Conservation (phyloP, 2,888 invertebrate genomes). For the Caenorhabditis becei region DNA sequence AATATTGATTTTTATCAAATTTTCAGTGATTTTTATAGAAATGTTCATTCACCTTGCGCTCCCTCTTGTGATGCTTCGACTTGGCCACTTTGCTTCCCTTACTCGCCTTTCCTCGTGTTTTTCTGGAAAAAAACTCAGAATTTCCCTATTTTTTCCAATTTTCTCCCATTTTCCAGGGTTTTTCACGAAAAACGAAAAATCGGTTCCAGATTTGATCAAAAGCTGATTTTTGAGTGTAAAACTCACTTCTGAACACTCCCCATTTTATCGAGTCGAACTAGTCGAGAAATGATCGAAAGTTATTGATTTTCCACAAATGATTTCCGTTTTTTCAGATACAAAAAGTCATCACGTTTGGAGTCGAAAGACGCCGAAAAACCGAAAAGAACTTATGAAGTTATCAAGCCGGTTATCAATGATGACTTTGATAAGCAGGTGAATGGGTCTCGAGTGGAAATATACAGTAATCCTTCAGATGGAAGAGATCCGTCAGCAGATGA, state of each 20-base stretch:
- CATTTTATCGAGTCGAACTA: not conserved
- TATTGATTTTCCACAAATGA: not conserved
- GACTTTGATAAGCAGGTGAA: constrained; percentile 80
- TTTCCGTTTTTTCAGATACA: constrained; percentile 66
- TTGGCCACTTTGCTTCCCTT: constrained; percentile 7
- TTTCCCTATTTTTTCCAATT: too few species aligned
- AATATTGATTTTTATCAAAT: too few species aligned
- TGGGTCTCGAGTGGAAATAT: too few species aligned
- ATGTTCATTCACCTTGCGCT: constrained; percentile 3
- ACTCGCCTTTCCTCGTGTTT: not conserved
- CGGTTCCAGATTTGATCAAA: too few species aligned
- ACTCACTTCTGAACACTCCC: constrained; percentile 31
- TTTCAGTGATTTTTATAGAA: too few species aligned
- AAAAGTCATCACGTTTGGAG: constrained; percentile 69
- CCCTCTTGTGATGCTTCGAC: constrained; percentile 15
- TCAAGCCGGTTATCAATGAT: constrained; percentile 79
- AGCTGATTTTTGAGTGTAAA: not conserved
- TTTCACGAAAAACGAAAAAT: too few species aligned
- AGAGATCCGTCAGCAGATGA: constrained; percentile 80
- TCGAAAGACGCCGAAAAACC: constrained; percentile 69
- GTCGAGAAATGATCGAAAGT: not conserved
- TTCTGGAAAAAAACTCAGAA: constrained; percentile 22
- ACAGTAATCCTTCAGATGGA: constrained; percentile 69
- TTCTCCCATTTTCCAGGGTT: too few species aligned
- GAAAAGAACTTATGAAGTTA: constrained; percentile 72